Conservation (phyloP, 2,888 invertebrate species). For the Enchytraeus crypticus region DNA sequence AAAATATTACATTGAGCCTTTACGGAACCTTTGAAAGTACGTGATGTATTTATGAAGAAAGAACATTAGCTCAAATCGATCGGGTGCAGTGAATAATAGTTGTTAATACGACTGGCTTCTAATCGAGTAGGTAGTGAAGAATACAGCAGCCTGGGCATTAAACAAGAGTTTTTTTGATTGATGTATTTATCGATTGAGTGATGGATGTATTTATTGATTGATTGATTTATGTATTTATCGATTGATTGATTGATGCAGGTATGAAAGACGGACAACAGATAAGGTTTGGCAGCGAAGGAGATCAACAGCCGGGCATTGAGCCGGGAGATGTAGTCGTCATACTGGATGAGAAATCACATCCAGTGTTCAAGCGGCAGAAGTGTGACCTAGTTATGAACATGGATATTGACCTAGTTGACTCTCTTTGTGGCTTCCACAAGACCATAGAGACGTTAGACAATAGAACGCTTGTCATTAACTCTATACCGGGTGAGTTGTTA, state of each 20-base stretch:
- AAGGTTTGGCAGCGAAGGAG: conserved; percentile 84
- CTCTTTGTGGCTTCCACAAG: conserved; percentile 90
- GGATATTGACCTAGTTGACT: conserved; percentile 79
- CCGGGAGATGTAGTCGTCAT: conserved; percentile 92
- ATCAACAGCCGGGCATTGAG: conserved; percentile 82
- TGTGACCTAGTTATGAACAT: conserved; percentile 72
- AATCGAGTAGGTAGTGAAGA: too few species aligned
- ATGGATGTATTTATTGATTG: background rate
- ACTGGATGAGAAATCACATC: conserved; percentile 85
- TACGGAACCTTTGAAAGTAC: too few species aligned
- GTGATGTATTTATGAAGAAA: too few species aligned
- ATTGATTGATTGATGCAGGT: too few species aligned
- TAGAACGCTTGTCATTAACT: conserved; percentile 69
- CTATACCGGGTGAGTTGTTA: conserved; percentile 66
- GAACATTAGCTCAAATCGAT: too few species aligned
- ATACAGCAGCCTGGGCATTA: too few species aligned
- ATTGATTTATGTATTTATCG: background rate
- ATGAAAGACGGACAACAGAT: conserved; percentile 94
- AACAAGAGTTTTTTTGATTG: too few species aligned
- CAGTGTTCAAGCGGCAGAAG: conserved; percentile 56
- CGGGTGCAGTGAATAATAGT: too few species aligned
- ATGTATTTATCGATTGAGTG: too few species aligned
- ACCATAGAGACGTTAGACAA: conserved; percentile 79
- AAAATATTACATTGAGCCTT: too few species aligned
- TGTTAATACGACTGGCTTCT: too few species aligned